phyloP scores from a whole-genome alignment of 2,888 invertebrate genomes.

The Drosophila fulvimacula region DNA sequence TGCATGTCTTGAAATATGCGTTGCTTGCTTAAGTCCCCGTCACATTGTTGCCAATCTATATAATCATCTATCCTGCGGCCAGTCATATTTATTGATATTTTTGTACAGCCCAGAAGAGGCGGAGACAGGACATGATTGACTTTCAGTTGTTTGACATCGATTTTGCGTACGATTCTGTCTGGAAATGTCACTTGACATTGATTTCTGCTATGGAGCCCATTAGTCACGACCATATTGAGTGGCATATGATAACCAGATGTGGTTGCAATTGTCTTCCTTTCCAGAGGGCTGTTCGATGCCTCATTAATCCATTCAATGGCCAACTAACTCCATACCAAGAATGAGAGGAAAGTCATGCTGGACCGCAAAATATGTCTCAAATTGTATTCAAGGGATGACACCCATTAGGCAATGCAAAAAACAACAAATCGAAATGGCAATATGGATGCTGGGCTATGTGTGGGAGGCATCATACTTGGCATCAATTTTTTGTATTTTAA shows the following conservation, averaged over 20 bases:
- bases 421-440: constrained; percentile 43
- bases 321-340: constrained; percentile 10
- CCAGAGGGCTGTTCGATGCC: constrained; percentile 10
- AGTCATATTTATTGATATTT: constrained; percentile 55
- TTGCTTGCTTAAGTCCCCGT: constrained; percentile 1
- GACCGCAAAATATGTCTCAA: constrained; percentile 66
- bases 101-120: constrained; percentile 24
- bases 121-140: constrained; percentile 57
- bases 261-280: constrained; percentile 43
- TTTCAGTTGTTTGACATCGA: constrained; percentile 59
- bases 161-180: constrained; percentile 60
- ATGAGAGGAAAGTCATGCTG: constrained; percentile 24
- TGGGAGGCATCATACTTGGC: constrained; percentile 66
- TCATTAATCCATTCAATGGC: constrained; percentile 25
- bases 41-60: constrained; percentile 26
- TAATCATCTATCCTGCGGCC: constrained; percentile 34
- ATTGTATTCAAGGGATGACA: constrained; percentile 77
- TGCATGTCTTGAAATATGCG: constrained; percentile 35
- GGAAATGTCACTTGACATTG: constrained; percentile 68
- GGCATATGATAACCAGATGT: constrained; percentile 67
- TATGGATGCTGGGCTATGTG: constrained; percentile 18
- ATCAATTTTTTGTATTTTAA: constrained; percentile 79
- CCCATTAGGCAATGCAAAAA: constrained; percentile 63
- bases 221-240: constrained; percentile 69
- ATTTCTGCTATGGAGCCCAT: constrained; percentile 59